These are phyloP conservation scores for Catharus fuscescens DNA, from an alignment of 2,113 vertebrate species.

Conservation along the genomic window DNA sequence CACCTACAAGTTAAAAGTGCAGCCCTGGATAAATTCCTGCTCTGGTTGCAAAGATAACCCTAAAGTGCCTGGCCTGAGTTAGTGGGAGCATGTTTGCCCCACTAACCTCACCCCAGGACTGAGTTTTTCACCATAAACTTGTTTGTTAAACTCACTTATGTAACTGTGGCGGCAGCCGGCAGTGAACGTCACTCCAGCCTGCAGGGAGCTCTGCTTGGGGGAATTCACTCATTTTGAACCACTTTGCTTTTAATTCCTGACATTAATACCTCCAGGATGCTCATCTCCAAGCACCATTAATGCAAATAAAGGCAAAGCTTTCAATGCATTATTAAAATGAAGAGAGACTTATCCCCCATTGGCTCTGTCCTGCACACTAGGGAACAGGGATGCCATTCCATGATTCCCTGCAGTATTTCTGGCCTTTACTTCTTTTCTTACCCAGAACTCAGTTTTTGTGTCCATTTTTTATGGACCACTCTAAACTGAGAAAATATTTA, in stretches of 20 bases:
- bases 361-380: not conserved
- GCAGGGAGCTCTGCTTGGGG: not conserved
- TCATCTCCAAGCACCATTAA: not conserved
- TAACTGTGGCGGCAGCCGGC: not conserved
- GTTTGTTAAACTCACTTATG: not conserved
- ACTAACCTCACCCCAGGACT: accelerated
- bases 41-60: not conserved
- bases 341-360: not conserved
- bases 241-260: not conserved
- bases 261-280: not conserved
- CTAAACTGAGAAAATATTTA: not conserved
- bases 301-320: not conserved
- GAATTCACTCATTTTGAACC: not conserved
- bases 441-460: not conserved
- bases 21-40: not conserved
- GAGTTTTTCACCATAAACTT: not conserved
- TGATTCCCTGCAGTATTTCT: not conserved
- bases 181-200: accelerated
- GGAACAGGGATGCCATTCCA: not conserved
- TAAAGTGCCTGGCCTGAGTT: not conserved
- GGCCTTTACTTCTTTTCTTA: not conserved
- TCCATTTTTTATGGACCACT: not conserved
- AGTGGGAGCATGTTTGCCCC: not conserved
- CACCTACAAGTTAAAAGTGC: not conserved
- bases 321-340: not conserved